Evolutionary conservation across 2,888 invertebrate genomes (phyloP), one percentile per base, ranked within the genome.

Genomic region (Sceliomorpha sp.): DNA sequence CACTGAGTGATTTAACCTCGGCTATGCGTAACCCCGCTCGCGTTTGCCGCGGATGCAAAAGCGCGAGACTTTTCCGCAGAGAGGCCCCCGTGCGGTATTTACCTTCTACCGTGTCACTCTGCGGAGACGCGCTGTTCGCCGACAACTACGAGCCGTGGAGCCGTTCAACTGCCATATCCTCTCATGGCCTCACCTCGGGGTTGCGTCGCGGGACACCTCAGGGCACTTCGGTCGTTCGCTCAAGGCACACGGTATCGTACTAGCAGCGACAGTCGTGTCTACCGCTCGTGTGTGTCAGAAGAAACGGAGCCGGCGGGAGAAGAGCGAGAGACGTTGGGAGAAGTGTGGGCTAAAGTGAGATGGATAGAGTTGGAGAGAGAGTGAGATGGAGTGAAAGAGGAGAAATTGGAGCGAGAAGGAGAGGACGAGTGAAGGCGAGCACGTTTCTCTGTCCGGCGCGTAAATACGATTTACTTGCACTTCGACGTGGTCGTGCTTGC

Each of bases 1-100:
- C 20, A 20, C n/a, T 9, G 37, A 37, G 37, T 37, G 37, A 37
- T 37, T 37, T 14, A 37, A 20, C 37, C 37, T 37, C 37, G 37
- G 20, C 37, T 37, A 20, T 37, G 36, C n/a, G 31, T 20, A 5
- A 5, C 56, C 20, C 39, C 37, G 58, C 20, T 20, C 58, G 45
- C 50, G 26, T n/a, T n/a, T n/a, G n/a, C n/a, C n/a, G n/a, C n/a
- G n/a, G n/a, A n/a, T n/a, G n/a, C n/a, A n/a, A n/a, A n/a, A 36
- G 13, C 37, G 45, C 44, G 47, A 29, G 56, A 36, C 53, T 51
- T 51, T 20, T 20, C 20, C 3, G 5, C 20, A 20, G 20, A 20
- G 20, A 20, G 12, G 8, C 29, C 29, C n/a, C 20, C 20, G 32
- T 12, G 1, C 12, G 5, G 32, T 12, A 20, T 32, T 32, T 32